These are phyloP conservation scores for Sterrhoptilus dennistouni DNA, from an alignment of 2,113 vertebrate genomes.

Conservation along the genomic window DNA sequence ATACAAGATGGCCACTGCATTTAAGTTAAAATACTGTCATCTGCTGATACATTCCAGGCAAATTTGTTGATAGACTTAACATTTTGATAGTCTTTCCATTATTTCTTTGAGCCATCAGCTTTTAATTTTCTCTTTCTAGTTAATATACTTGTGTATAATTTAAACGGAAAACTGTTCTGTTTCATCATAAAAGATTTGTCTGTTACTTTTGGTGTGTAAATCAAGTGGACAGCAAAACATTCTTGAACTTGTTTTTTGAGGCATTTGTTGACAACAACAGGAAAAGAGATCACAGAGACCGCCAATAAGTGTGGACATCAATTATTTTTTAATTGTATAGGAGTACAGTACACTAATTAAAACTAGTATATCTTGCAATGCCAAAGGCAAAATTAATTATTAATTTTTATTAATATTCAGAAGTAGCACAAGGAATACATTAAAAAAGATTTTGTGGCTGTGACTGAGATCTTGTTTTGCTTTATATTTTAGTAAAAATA, in stretches of 20 bases:
- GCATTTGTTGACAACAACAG: slow-evolving; percentile 92
- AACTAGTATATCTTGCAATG: slow-evolving; percentile 99
- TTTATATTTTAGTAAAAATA: slow-evolving; percentile 79
- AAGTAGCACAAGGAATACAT: slow-evolving; percentile 99
- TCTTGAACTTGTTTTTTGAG: slow-evolving; percentile 82
- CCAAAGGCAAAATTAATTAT: slow-evolving; percentile 99
- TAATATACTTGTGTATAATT: slow-evolving; percentile 82
- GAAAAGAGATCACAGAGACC: slow-evolving; percentile 90
- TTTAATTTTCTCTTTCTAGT: slow-evolving; percentile 80
- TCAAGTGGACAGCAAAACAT: slow-evolving; percentile 80
- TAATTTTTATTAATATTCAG: slow-evolving; percentile 99
- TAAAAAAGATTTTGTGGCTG: slow-evolving; percentile 94
- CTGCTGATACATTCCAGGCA: slow-evolving; percentile 66
- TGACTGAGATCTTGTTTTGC: slow-evolving; percentile 88
- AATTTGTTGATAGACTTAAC: slow-evolving; percentile 73
- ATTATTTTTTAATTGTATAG: slow-evolving; percentile 99
- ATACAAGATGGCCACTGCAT: slow-evolving; percentile 69
- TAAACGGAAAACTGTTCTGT: slow-evolving; percentile 80
- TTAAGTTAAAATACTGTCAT: slow-evolving; percentile 45
- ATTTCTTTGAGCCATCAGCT: slow-evolving; percentile 75
- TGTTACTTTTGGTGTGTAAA: slow-evolving; percentile 77
- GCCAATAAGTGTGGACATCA: slow-evolving; percentile 95
- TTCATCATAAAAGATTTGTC: slow-evolving; percentile 84
- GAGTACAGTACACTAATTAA: slow-evolving; percentile 99
- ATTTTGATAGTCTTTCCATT: slow-evolving; percentile 74